A percentile compares a stretch with the other conserved stretches of the same genome.
Conservation (phyloP, 2,113 vertebrate genomes). For the Anolis carolinensis region DNA sequence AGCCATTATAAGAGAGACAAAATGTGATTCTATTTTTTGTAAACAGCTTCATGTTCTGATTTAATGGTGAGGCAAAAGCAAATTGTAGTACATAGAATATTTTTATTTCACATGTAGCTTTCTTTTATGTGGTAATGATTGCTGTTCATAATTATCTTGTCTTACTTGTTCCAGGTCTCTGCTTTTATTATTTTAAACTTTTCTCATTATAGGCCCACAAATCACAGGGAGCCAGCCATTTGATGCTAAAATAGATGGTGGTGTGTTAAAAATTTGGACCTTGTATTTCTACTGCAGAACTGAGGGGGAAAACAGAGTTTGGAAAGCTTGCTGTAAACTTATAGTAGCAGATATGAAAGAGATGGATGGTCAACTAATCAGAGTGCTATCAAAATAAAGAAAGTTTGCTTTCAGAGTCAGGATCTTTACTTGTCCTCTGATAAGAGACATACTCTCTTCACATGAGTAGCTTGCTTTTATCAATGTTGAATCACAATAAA, state of each 20-base stretch:
- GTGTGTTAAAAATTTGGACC: neutral
- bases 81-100: neutral
- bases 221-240: constrained; percentile 21
- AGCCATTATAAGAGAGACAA: neutral
- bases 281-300: constrained; percentile 9
- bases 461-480: neutral
- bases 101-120: neutral
- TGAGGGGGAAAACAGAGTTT: neutral
- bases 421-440: neutral
- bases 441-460: neutral
- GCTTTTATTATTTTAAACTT: constrained; percentile 23
- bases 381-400: neutral
- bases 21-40: constrained; percentile 10
- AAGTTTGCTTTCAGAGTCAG: neutral
- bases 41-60: constrained; percentile 8
- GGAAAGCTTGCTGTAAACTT: neutral
- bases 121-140: constrained; percentile 29
- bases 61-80: constrained; percentile 5
- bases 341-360: neutral
- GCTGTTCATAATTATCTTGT: neutral
- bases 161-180: constrained; percentile 18
- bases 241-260: constrained; percentile 17
- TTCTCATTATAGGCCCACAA: constrained; percentile 13
- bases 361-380: neutral
- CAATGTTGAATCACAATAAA: neutral